These are phyloP conservation scores for Drosophila ochracea DNA, from an alignment of 2,888 invertebrate genomes.

Conservation along the genomic window DNA sequence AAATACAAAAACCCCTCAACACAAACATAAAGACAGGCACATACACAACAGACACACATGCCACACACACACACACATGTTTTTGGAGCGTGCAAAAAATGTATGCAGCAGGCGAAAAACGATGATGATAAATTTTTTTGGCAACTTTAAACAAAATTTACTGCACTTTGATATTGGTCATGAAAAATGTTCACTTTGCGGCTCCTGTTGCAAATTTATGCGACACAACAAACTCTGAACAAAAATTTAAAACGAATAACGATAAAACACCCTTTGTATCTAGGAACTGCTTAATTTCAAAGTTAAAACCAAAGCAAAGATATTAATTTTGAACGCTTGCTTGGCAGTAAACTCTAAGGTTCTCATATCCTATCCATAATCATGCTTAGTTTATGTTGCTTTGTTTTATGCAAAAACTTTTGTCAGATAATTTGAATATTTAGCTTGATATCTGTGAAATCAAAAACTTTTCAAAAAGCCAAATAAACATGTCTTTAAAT, in stretches of 20 bases:
- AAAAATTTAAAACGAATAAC: constrained; percentile 16
- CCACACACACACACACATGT: constrained; percentile 1
- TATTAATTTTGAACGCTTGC: constrained; percentile 1
- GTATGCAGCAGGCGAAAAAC: constrained; percentile 46
- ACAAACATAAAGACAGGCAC: neutral
- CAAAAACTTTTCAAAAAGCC: neutral
- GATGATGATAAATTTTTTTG: constrained; percentile 46
- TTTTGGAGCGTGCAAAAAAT: constrained; percentile 43
- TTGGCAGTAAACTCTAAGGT: neutral
- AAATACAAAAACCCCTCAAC: constrained; percentile 11
- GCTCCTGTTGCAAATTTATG: constrained; percentile 67
- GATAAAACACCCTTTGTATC: neutral
- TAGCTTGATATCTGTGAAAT: neutral
- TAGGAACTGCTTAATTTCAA: neutral
- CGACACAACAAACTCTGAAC: constrained; percentile 21
- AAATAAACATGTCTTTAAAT: neutral
- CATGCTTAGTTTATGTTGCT: neutral
- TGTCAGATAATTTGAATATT: neutral
- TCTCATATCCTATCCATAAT: neutral
- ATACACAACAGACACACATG: neutral
- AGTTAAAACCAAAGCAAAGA: neutral
- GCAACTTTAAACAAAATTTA: constrained; percentile 75
- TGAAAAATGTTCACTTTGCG: constrained; percentile 69
- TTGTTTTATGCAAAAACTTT: neutral
- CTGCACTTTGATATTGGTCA: constrained; percentile 73